Evolutionary conservation across 2,797 vertebrate genomes (phyloP).

Genomic region (Micropoecilia bifurca): DNA sequence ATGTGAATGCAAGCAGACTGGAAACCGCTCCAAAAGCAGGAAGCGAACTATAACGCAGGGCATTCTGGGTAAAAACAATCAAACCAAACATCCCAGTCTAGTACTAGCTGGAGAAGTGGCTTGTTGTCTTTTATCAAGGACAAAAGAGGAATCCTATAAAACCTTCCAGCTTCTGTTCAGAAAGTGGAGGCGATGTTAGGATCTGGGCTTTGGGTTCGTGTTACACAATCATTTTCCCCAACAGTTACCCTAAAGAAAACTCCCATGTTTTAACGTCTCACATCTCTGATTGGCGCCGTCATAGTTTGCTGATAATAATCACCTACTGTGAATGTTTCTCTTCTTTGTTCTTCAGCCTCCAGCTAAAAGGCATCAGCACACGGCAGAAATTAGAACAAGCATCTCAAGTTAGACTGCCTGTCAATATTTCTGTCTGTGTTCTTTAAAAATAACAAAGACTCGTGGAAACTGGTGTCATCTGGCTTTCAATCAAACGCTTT

Average conservation of each 20-base stretch:
- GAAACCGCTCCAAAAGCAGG: no score
- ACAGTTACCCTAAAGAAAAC: background rate
- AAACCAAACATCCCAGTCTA: no score
- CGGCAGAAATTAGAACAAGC: constrained; percentile 53
- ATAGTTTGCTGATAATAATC: background rate
- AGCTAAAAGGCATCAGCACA: constrained; percentile 15
- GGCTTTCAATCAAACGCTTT: constrained; percentile 51
- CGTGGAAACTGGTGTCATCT: constrained; percentile 33
- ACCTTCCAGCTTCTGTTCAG: no score
- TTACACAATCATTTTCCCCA: background rate
- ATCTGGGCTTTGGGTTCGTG: background rate
- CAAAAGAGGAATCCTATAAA: no score
- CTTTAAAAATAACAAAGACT: constrained; percentile 34
- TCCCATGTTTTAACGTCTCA: background rate
- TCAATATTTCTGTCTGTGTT: constrained; percentile 39
- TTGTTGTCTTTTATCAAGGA: no score
- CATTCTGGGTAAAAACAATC: no score
- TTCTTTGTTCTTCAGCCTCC: constrained; percentile 21
- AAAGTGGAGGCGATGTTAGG: background rate
- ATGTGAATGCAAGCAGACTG: no score
- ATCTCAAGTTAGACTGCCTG: constrained; percentile 33
- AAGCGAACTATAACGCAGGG: no score
- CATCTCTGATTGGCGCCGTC: background rate
- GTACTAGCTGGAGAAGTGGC: no score
- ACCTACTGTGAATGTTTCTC: background rate